Conservation (phyloP, 2,113 vertebrate genomes). For the Ictidomys tridecemlineatus region DNA sequence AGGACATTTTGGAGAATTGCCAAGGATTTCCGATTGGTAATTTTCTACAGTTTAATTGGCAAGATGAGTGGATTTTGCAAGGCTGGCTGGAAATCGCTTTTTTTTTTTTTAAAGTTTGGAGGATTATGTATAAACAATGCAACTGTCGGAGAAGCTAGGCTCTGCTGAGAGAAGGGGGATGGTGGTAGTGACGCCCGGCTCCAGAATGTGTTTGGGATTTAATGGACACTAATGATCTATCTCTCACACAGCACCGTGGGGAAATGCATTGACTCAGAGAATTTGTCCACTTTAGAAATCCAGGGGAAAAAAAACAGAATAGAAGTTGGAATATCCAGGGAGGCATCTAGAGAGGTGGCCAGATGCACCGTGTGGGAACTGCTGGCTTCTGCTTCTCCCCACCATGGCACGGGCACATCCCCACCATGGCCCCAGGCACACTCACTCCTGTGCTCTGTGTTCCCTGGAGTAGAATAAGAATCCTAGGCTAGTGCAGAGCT, state of each 20-base stretch:
- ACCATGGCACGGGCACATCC: neutral
- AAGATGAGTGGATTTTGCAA: conserved; percentile 45
- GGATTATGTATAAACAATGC: neutral
- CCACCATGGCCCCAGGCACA: neutral
- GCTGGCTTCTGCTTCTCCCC: neutral
- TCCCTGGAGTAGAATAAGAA: neutral
- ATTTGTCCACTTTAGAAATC: neutral
- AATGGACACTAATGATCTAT: neutral
- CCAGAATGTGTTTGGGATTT: neutral
- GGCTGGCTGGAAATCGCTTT: conserved; percentile 12
- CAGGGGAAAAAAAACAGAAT: neutral
- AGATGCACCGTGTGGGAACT: neutral
- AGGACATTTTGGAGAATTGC: neutral
- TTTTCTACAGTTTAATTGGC: conserved; percentile 49
- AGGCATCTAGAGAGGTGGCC: neutral
- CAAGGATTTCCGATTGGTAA: conserved; percentile 46
- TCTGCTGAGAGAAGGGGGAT: neutral
- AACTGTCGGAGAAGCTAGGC: neutral
- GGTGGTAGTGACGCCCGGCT: neutral
- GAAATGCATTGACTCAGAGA: neutral
- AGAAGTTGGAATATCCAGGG: neutral
- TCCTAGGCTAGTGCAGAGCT: neutral
- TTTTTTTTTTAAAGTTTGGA: neutral
- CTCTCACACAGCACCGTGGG: neutral
- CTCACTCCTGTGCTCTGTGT: neutral